Conservation (phyloP, 2,888 invertebrate species). For the Hermaeophaga mercurialis region DNA sequence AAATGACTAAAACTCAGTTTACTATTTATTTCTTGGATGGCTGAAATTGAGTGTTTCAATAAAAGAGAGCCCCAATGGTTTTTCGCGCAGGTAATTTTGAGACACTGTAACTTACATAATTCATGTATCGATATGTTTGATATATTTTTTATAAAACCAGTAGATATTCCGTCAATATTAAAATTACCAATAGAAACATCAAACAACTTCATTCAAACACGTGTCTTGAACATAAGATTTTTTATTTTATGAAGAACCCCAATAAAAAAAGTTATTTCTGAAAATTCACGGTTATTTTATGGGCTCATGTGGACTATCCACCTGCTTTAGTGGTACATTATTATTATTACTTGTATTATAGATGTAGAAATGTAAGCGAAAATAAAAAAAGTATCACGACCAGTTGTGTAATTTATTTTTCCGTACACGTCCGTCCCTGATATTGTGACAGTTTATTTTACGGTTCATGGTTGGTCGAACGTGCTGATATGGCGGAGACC, state of each 20-base stretch:
- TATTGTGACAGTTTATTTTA: conserved; percentile 33
- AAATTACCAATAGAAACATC: no score
- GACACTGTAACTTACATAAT: no score
- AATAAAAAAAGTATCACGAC: conserved; percentile 15
- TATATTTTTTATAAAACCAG: no score
- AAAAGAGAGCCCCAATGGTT: no score
- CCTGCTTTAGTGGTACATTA: conserved; percentile 2
- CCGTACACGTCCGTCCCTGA: conserved; percentile 25
- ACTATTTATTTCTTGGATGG: no score
- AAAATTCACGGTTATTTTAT: conserved; percentile 7
- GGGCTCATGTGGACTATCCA: background rate
- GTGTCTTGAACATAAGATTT: background rate
- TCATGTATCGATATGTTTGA: no score
- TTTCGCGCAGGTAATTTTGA: no score
- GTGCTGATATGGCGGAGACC: conserved; percentile 30
- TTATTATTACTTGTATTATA: conserved; percentile 15
- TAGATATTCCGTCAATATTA: no score
- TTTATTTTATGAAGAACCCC: background rate
- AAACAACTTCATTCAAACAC: background rate
- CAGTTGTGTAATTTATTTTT: conserved; percentile 15
- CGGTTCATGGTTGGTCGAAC: conserved; percentile 24
- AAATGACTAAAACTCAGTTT: no score
- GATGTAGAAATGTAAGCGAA: conserved; percentile 5
- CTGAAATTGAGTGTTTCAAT: no score
- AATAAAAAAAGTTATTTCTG: background rate